Evolutionary conservation across 1,140 invertebrate species (phyloP), one percentile per base, ranked within the genome.

Genomic region (Protaetia brevitarsis): DNA sequence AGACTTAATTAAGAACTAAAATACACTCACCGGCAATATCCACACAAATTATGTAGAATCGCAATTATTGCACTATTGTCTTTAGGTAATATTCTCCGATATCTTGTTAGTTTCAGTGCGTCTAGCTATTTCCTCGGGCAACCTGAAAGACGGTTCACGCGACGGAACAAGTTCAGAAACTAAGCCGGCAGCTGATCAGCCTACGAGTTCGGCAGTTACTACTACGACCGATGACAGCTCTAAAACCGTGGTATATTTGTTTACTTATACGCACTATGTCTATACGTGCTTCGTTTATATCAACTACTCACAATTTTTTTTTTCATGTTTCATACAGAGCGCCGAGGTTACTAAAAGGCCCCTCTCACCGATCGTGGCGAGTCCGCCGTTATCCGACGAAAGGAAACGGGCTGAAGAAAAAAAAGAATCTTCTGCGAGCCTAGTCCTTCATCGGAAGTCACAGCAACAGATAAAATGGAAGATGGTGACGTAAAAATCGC

Each of bases 301-400:
- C 16, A 28, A 29, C 23, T 16, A 59, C n/a, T n/a, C n/a, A n/a
- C n/a, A n/a, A n/a, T n/a, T n/a, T n/a, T n/a, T n/a, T n/a, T 59
- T 59, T 59, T 59, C 30, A 29, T 13, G 29, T 59, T 29, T n/a
- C 16, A 8, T 8, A 29, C 30, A 59, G 41, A 51, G 36, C 23
- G 36, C 7, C 29, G 36, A 28, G 51, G 11, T 51, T 19, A 51
- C 41, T 10, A 64, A 64, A 64, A 11, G 60, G n/a, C 26, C 57
- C 36, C 29, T 62, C 1, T 62, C 60, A 6, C 60, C 60, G 31
- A 62, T 62, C 11, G 3, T 64, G 1, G 34, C 62, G 4, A 64
- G 36, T 45, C 62, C 62, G 5, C 27, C 62, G 36, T 16, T 30
- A 8, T 64, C 62, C 0, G 34, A 62, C 1, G 27, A 27, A 30